Conservation (phyloP, 2,888 invertebrate genomes). For the Hydriomena furcata region DNA sequence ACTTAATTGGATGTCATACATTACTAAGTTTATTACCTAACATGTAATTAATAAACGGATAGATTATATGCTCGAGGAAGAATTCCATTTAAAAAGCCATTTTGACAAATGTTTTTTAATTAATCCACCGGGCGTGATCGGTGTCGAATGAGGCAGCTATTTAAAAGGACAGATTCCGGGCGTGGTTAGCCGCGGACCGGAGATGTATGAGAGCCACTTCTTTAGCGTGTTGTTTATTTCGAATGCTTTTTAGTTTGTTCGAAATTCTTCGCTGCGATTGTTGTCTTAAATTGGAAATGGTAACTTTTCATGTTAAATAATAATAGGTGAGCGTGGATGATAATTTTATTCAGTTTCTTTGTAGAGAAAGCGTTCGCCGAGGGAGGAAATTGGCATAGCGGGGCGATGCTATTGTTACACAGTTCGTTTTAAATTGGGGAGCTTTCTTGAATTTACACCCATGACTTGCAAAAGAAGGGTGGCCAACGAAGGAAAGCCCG, state of each 20-base stretch:
- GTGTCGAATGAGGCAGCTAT: conserved; percentile 61
- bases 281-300: conserved; percentile 46
- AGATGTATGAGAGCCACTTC: conserved; percentile 58
- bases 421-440: conserved; percentile 81
- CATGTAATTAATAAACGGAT: conserved; percentile 59
- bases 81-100: conserved; percentile 61
- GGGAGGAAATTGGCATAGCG: conserved; percentile 80
- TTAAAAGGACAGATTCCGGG: conserved; percentile 69
- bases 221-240: conserved; percentile 51
- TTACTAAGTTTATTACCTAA: conserved; percentile 62
- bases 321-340: conserved; percentile 60
- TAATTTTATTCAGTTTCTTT: conserved; percentile 77
- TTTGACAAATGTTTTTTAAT: conserved; percentile 75
- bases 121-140: conserved; percentile 71
- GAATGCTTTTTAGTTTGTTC: conserved; percentile 40
- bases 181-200: conserved; percentile 55
- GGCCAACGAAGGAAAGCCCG: conserved; percentile 52
- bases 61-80: conserved; percentile 55
- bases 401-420: conserved; percentile 76
- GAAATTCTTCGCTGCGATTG: conserved; percentile 38
- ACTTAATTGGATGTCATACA: conserved; percentile 65
- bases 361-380: conserved; percentile 64
- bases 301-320: conserved; percentile 58
- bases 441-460: conserved; percentile 82
- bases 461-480: conserved; percentile 74